Evolutionary conservation across 2,113 vertebrate species (phyloP).

Genomic region (Tor tambroides): DNA sequence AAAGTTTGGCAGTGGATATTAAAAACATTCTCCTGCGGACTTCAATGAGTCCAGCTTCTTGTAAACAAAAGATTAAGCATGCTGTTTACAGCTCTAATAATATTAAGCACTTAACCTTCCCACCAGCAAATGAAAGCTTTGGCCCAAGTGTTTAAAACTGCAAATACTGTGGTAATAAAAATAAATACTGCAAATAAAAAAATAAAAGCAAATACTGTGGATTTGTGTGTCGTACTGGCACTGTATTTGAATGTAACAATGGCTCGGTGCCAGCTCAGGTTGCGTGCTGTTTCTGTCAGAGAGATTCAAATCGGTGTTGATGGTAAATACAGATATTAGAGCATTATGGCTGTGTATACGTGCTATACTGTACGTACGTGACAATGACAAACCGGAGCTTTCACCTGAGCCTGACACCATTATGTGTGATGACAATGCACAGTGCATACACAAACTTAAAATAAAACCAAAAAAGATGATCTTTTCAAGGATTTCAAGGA

Average conservation of each 20-base stretch:
- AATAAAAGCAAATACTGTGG: too few relatives aligned
- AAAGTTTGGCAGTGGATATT: not conserved
- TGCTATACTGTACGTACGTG: not conserved
- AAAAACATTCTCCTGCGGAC: not conserved
- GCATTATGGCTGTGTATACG: conserved; percentile 4
- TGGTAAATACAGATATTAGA: conserved; percentile 46
- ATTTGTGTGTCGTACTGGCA: not conserved
- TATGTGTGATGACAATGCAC: not conserved
- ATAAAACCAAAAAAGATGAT: not conserved
- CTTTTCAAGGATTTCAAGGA: too few relatives aligned
- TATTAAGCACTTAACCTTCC: conserved; percentile 33
- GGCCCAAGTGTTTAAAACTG: not conserved
- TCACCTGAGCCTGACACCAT: not conserved
- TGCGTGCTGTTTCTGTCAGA: conserved; percentile 72
- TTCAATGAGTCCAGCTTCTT: not conserved
- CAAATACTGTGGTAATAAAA: not conserved
- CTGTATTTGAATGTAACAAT: conserved; percentile 49
- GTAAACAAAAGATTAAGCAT: conserved; percentile 35
- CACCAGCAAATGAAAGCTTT: conserved; percentile 5
- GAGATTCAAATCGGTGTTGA: conserved; percentile 71
- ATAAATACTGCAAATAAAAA: too few relatives aligned
- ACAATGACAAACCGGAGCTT: not conserved
- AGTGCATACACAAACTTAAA: not conserved
- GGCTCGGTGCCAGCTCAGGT: conserved; percentile 67
- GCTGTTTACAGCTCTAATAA: not conserved